Evolutionary conservation across 2,113 vertebrate genomes (phyloP), one percentile per base, ranked within the genome.

Genomic region (Cervus canadensis): DNA sequence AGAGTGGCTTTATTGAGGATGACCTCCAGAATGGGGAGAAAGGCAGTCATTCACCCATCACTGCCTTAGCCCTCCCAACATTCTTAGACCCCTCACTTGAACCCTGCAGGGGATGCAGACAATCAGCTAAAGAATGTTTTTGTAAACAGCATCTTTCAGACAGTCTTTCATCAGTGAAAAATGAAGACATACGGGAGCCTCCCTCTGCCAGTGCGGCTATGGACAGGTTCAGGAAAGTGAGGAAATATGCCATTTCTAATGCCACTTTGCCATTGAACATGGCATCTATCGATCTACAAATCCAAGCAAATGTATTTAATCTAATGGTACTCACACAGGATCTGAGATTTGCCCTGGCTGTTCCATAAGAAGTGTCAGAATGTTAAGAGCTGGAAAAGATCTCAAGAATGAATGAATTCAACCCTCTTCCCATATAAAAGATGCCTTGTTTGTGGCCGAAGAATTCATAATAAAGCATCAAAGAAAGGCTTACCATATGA

Each of bases 101-200:
- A 87, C 85, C 33, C 94, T 92, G 56, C 45, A 89, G 71, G 96
- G 85, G 59, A 92, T 91, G 17, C 54, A 97, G 95, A 98, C 97
- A 97, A 98, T 98, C 93, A 96, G 91, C 89, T 89, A 67, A 98
- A 88, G 94, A 98, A 98, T 97, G 97, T 94, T 97, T 98, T 94
- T 74, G 60, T 96, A 97, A 97, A 97, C 87, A 96, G 43, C 59
- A 0, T 79, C 97, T 98, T 94, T 94, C 91, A 98, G 95, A 98
- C 90, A 88, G 94, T 92, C 89, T 78, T 98, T 98, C 97, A 93
- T 95, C 92, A 94, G 89, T 96, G 92, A 96, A 96, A 98, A 96
- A 96, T 85, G 64, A 96, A 78, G 89, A 50, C 81, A 87, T 62
- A 14, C 50, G n/a, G n/a, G 54, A 89, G 85, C 23, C 50, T 89